Evolutionary conservation across 2,797 vertebrate genomes (phyloP).

Genomic region (Aeoliscus strigatus): DNA sequence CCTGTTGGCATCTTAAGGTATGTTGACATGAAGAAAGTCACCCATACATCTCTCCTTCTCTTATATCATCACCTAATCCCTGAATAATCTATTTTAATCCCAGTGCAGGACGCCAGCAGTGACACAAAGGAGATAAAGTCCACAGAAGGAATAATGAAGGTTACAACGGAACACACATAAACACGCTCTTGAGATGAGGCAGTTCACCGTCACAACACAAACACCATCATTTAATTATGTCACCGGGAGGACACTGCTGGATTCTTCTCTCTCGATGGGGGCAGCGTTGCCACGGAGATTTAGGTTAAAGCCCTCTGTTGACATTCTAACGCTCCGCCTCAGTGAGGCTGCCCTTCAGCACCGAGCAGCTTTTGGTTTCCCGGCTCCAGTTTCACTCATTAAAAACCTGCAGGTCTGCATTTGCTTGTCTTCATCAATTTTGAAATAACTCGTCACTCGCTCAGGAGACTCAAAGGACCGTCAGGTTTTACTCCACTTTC

Average conservation of each 20-base stretch:
- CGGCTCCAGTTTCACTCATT: conserved; percentile 19
- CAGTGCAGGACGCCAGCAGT: conserved; percentile 8
- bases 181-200: conserved; percentile 7
- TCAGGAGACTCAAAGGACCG: no score
- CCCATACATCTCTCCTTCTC: conserved; percentile 16
- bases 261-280: conserved; percentile 9
- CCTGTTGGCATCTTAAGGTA: no score
- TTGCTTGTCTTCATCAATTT: no score
- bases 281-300: conserved; percentile 35
- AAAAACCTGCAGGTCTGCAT: no score
- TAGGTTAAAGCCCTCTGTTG: conserved; percentile 52
- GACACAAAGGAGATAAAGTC: conserved; percentile 8
- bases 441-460: no score
- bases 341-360: conserved; percentile 23
- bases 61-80: conserved; percentile 48
- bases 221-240: conserved; percentile 17
- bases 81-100: conserved; percentile 58
- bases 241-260: conserved; percentile 19
- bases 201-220: conserved; percentile 18
- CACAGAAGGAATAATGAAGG: neutral
- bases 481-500: no score
- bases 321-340: conserved; percentile 27
- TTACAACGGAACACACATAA: neutral
- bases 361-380: conserved; percentile 4
- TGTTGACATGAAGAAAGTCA: conserved; percentile 17